These are phyloP conservation scores for Alectoris magna DNA, from an alignment of 2,797 vertebrate species.

Conservation along the genomic window DNA sequence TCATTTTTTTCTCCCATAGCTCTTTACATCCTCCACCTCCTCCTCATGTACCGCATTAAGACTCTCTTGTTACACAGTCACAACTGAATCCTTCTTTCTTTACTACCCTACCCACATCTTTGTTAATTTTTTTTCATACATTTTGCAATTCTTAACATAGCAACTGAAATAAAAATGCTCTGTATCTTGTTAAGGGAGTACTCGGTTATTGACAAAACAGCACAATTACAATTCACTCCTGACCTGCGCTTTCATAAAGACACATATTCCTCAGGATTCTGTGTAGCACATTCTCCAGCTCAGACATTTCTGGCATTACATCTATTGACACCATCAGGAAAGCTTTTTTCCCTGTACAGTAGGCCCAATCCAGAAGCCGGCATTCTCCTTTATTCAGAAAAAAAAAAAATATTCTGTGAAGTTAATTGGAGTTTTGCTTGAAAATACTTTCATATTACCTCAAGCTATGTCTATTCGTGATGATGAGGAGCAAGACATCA, in stretches of 20 bases:
- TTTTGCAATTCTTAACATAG: constrained; percentile 45
- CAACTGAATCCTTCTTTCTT: constrained; percentile 24
- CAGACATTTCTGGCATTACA: background rate
- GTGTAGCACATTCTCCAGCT: background rate
- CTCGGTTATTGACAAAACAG: background rate
- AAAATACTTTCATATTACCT: background rate
- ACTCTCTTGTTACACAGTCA: constrained; percentile 37
- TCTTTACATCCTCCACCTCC: constrained; percentile 44
- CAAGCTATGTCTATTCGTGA: background rate
- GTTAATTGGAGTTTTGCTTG: background rate
- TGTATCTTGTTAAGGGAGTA: constrained; percentile 32
- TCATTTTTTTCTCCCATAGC: constrained; percentile 41
- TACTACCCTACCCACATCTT: constrained; percentile 10
- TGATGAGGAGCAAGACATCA: background rate
- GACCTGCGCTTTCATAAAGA: constrained; percentile 9
- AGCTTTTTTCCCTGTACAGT: background rate
- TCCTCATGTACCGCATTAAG: constrained; percentile 2
- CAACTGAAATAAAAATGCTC: constrained; percentile 41
- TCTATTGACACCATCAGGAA: background rate
- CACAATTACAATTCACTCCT: background rate
- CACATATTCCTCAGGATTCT: background rate
- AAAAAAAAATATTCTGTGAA: background rate
- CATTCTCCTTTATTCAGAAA: background rate
- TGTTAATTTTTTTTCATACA: constrained; percentile 13
- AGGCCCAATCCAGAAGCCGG: background rate